These are phyloP conservation scores for Mesoligia furuncula DNA, from an alignment of 2,888 invertebrate species.

Conservation along the genomic window DNA sequence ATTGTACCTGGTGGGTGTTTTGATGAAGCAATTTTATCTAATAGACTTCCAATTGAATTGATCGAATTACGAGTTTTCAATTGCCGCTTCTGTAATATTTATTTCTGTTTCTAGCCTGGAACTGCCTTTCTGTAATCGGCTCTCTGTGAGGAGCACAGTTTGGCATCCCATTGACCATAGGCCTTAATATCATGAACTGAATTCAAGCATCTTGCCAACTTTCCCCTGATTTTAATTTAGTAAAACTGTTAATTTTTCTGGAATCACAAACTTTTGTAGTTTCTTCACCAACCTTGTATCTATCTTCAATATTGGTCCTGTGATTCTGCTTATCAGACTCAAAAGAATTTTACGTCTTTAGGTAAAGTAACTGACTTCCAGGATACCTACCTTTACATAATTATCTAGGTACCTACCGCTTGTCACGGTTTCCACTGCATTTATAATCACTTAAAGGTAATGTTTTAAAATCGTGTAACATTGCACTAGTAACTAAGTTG, in stretches of 20 bases:
- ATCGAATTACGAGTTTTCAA: slow-evolving; percentile 29
- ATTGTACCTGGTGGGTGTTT: slow-evolving; percentile 41
- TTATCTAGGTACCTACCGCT: slow-evolving; percentile 15
- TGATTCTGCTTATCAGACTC: background rate
- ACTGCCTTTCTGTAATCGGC: background rate
- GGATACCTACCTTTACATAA: slow-evolving; percentile 4
- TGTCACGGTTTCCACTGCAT: slow-evolving; percentile 38
- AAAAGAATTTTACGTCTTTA: background rate
- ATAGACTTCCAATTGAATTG: slow-evolving; percentile 36
- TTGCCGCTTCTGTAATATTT: background rate
- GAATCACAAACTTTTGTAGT: background rate
- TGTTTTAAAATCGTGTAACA: slow-evolving; percentile 52
- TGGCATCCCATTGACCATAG: background rate
- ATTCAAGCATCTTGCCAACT: background rate
- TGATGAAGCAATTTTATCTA: slow-evolving; percentile 46
- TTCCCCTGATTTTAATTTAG: background rate
- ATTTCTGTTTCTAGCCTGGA: background rate
- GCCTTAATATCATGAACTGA: background rate
- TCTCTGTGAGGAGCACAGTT: background rate
- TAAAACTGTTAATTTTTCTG: background rate
- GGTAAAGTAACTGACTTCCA: background rate
- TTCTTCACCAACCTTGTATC: background rate
- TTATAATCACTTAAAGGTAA: slow-evolving; percentile 38
- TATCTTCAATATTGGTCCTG: background rate
- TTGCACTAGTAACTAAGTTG: slow-evolving; percentile 46